These are phyloP conservation scores for Pelecanoides urinatrix DNA, from an alignment of 2,113 vertebrate genomes.

Conservation along the genomic window DNA sequence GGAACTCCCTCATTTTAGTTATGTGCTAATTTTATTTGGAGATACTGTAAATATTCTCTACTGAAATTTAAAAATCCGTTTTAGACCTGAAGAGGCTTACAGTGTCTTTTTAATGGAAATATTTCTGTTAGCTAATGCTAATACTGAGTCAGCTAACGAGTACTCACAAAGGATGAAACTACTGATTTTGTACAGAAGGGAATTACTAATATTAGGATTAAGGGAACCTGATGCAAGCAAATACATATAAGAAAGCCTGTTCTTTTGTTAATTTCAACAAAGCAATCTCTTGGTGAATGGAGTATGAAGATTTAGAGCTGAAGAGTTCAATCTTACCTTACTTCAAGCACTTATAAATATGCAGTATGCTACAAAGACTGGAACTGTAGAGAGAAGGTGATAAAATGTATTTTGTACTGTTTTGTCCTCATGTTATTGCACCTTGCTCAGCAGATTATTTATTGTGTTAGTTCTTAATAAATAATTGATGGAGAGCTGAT, in stretches of 20 bases:
- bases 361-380: not conserved
- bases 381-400: not conserved
- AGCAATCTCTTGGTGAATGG: not conserved
- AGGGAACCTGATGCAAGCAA: not conserved
- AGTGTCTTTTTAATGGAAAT: not conserved
- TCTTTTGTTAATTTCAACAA: not conserved
- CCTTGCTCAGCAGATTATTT: slow-evolving; percentile 26
- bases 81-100: not conserved
- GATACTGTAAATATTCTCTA: not conserved
- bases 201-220: not conserved
- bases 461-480: slow-evolving; percentile 30
- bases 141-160: not conserved
- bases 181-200: not conserved
- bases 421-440: not conserved
- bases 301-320: not conserved
- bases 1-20: not conserved
- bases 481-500: slow-evolving; percentile 56
- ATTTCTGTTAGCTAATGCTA: not conserved
- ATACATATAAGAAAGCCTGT: not conserved
- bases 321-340: not conserved
- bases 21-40: not conserved
- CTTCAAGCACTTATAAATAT: slow-evolving; percentile 13
- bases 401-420: slow-evolving; percentile 10
- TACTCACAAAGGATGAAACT: not conserved
- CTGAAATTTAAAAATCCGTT: not conserved